Conservation (phyloP, 2,888 invertebrate species). For the Drosophila setosimentum region DNA sequence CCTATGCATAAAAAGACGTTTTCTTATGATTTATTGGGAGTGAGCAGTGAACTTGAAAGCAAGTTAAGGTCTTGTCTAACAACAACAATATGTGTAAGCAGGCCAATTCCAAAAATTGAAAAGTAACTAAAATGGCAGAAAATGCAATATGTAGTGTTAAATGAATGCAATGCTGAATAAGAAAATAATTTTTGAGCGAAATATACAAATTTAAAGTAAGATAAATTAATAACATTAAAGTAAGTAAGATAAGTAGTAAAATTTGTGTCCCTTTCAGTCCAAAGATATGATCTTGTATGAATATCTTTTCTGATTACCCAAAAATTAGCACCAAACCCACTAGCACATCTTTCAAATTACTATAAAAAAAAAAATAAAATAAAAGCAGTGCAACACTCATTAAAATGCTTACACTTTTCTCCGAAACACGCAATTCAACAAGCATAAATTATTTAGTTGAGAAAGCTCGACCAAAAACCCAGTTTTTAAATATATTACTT, state of each 20-base stretch:
- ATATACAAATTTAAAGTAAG: too few relatives aligned
- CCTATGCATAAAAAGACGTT: neutral
- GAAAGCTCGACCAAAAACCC: neutral
- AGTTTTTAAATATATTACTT: neutral
- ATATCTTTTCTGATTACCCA: neutral
- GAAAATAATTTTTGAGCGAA: neutral
- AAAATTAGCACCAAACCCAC: neutral
- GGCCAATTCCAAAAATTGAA: neutral
- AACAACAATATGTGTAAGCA: neutral
- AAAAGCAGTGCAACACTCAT: neutral
- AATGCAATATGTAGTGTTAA: neutral
- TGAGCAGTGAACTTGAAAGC: neutral
- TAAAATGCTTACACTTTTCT: neutral
- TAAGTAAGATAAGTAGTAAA: neutral
- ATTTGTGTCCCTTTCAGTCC: neutral
- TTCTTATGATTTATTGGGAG: neutral
- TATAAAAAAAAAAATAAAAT: neutral
- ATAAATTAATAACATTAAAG: neutral
- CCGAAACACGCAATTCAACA: neutral
- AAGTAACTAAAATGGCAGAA: neutral
- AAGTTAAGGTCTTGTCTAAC: neutral
- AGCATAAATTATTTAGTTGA: neutral
- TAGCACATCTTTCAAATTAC: neutral
- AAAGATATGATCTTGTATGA: too few relatives aligned
- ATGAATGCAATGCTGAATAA: neutral